Percentiles rank a stretch among this genome's conserved stretches.
phyloP scores from a whole-genome alignment of 2,113 vertebrate species.

The Chaetorhynchus papuensis region DNA sequence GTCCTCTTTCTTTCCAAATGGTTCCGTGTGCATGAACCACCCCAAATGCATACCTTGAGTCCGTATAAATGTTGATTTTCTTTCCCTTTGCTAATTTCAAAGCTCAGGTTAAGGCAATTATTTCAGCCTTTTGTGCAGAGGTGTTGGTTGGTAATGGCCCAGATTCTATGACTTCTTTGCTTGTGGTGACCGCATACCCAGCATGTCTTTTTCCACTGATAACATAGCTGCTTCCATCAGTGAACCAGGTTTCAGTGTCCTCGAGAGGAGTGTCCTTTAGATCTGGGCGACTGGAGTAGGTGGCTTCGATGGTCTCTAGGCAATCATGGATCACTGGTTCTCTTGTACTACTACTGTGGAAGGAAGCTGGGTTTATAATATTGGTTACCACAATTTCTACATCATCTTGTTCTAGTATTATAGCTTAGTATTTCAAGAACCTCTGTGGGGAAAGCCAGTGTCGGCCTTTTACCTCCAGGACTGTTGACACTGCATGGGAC shows the following conservation, averaged over 20 bases:
- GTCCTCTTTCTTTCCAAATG: neutral
- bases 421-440: neutral
- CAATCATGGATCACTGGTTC: neutral
- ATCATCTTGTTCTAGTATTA: neutral
- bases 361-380: neutral
- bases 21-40: neutral
- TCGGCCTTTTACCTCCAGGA: neutral
- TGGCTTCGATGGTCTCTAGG: neutral
- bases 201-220: neutral
- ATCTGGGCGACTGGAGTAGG: neutral
- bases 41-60: neutral
- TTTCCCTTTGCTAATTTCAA: neutral
- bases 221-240: neutral
- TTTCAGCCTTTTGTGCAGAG: neutral
- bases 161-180: no score
- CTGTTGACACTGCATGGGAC: neutral
- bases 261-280: neutral
- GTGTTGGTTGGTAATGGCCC: neutral
- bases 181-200: neutral
- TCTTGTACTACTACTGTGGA: neutral
- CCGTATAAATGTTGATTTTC: neutral
- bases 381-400: neutral
- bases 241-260: neutral
- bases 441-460: neutral
- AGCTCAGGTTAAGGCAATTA: neutral